Percentiles rank a stretch among this genome's conserved stretches.
phyloP scores from a whole-genome alignment of 64 coral and sea anemone species.

The Actinia equina region DNA sequence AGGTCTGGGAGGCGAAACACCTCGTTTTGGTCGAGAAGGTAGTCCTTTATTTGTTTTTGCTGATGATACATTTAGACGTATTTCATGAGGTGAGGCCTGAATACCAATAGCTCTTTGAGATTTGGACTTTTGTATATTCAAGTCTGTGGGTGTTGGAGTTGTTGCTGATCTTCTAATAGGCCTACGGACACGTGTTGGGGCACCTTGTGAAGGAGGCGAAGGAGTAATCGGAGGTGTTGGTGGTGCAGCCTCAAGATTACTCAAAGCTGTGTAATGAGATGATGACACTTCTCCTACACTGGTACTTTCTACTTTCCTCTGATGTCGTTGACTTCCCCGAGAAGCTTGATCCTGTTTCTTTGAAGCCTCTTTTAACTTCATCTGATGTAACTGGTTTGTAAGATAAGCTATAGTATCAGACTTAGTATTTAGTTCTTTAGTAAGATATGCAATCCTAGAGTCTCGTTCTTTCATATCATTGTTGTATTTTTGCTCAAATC shows the following conservation, averaged over 20 bases:
- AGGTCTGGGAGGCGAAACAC: constrained; percentile 63
- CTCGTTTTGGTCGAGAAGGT: constrained; percentile 42
- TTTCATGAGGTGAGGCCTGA: constrained; percentile 77
- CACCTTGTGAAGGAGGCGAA: constrained; percentile 61
- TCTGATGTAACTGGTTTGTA: constrained; percentile 83
- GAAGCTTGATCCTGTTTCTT: constrained; percentile 43
- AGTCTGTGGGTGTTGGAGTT: constrained; percentile 47
- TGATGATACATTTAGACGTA: constrained; percentile 64
- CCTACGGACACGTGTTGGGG: constrained; percentile 40
- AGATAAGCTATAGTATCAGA: constrained; percentile 94
- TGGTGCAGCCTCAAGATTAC: neutral
- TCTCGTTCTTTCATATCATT: constrained; percentile 57
- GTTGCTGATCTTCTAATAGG: constrained; percentile 57
- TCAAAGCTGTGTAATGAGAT: constrained; percentile 17
- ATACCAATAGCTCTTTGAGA: constrained; percentile 76
- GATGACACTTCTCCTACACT: constrained; percentile 32
- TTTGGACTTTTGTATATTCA: constrained; percentile 39
- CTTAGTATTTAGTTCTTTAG: constrained; percentile 82
- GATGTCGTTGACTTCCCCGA: neutral
- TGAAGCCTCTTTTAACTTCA: constrained; percentile 66
- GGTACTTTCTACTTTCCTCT: constrained; percentile 13
- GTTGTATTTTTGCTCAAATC: constrained; percentile 65
- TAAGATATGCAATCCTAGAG: constrained; percentile 48
- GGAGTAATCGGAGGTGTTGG: constrained; percentile 50
- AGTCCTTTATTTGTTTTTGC: constrained; percentile 75